Evolutionary conservation across 2,888 invertebrate genomes (phyloP), one percentile per base, ranked within the genome.

Genomic region (Nymphalis polychloros): DNA sequence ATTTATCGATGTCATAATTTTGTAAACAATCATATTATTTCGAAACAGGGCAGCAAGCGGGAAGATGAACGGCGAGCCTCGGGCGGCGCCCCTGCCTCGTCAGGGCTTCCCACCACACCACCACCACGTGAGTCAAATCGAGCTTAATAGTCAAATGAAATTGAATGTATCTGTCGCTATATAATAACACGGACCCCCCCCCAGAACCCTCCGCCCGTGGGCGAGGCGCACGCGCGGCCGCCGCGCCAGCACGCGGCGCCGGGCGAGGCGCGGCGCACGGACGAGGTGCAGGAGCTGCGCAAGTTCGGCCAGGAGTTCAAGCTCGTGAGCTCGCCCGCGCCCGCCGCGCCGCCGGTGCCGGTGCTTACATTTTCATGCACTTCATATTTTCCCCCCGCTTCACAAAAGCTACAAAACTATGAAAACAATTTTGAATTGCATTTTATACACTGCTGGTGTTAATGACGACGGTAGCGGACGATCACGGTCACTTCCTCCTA

Each of bases 231-330:
- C 78, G 76, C 77, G 27, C 83, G 87, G 16, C 80, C 84, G 31
- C 87, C 78, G 35, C 83, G 88, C 5, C 81, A 84, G 27, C 87
- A 85, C 79, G 83, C 83, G 66, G 84, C 85, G 49, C 75, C 76
- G 63, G 83, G 83, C 6, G 78, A 76, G 63, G 76, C 73, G 47
- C 76, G 90, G 7, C 71, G 89, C 0, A 87, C 85, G 73, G 90
- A 91, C 53, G 41, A 41, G 41, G 41, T 20, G n/a, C 50, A 94
- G 86, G 96, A 97, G 69, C 84, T 97, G 66, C 95, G 96, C 74
- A 96, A 96, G 81, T 97, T 97, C 85, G 94, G 95, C 0, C 94
- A 95, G 78, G 97, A 97, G 76, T 97, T 97, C 87, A 96, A 97
- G 87, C 82, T 97, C 81, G 88, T 87, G 72, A 73, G 83, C 41